Evolutionary conservation across 2,888 invertebrate species (phyloP).

Genomic region (Mongoloraphidia duomilia): DNA sequence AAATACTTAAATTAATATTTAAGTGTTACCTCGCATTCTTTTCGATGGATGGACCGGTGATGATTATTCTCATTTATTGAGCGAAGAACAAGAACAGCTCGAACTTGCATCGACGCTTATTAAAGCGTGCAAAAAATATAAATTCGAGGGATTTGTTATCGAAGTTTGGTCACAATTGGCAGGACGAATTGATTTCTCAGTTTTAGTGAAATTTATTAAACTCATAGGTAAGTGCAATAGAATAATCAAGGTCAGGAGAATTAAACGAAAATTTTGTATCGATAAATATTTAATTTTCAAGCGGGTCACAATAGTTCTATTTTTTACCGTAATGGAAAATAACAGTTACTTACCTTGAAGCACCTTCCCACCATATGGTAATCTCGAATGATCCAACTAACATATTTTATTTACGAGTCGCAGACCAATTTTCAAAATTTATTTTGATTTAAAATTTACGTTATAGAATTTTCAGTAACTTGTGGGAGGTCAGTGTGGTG

Average conservation of each 20-base stretch:
- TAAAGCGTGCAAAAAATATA: conserved; percentile 54
- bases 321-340: no score
- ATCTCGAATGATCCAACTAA: background rate
- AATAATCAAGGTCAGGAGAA: no score
- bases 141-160: conserved; percentile 79
- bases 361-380: background rate
- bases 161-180: conserved; percentile 83
- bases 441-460: no score
- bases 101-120: conserved; percentile 54
- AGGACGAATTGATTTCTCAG: conserved; percentile 40
- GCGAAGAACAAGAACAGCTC: conserved; percentile 47
- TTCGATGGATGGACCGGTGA: conserved; percentile 74
- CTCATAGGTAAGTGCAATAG: conserved; percentile 37
- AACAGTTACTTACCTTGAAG: no score
- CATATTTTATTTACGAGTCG: no score
- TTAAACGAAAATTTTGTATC: no score
- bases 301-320: no score
- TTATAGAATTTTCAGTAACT: no score
- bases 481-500: no score
- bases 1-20: no score
- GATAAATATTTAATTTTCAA: no score
- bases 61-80: conserved; percentile 60
- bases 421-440: no score
- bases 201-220: conserved; percentile 47
- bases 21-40: conserved; percentile 77